These are phyloP conservation scores for Allygus modestus DNA, from an alignment of 2,888 invertebrate genomes.

Conservation along the genomic window DNA sequence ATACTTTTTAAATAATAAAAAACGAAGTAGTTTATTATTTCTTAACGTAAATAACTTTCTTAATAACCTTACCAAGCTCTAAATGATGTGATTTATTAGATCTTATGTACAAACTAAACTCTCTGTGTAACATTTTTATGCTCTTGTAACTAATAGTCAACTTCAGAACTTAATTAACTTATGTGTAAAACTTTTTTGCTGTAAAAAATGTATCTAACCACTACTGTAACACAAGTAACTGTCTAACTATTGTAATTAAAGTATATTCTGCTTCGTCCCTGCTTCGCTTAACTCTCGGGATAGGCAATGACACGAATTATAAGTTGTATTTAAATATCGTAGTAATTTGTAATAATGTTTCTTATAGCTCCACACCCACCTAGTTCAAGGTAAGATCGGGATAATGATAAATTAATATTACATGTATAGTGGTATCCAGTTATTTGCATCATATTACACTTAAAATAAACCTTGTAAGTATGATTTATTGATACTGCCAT, in stretches of 20 bases:
- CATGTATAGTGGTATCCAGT: neutral
- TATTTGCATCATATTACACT: neutral
- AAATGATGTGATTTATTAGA: no score
- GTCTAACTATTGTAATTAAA: slow-evolving; percentile 21
- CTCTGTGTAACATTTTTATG: neutral
- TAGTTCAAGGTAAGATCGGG: slow-evolving; percentile 6
- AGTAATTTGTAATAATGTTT: neutral
- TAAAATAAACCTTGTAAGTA: neutral
- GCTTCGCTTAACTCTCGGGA: slow-evolving; percentile 38
- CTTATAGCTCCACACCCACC: neutral
- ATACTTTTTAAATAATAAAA: no score
- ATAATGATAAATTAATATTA: neutral
- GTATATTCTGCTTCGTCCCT: slow-evolving; percentile 8
- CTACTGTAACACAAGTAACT: slow-evolving; percentile 21
- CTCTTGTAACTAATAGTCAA: neutral
- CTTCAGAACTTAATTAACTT: neutral
- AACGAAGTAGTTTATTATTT: no score
- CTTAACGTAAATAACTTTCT: no score
- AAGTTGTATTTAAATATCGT: neutral
- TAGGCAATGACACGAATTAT: slow-evolving; percentile 7
- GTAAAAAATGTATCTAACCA: slow-evolving; percentile 28
- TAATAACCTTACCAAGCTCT: no score
- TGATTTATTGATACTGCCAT: neutral
- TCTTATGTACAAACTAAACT: neutral
- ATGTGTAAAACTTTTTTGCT: neutral